Base-by-base conservation (phyloP, 2,888 invertebrate species). In the Atherix ibis region DNA sequence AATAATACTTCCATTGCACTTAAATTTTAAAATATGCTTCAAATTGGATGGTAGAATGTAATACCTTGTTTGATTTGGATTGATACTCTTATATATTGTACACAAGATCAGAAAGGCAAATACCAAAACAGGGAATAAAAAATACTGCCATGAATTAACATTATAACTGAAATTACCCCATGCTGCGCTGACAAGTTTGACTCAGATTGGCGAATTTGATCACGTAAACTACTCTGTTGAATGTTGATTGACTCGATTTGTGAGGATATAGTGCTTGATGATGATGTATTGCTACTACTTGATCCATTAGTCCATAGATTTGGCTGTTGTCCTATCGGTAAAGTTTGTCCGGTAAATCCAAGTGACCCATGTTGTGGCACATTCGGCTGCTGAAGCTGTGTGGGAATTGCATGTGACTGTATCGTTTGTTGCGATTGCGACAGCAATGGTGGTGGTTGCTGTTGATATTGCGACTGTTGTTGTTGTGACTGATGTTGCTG, bases 111-210 rank as follows among this genome's bases (percentile, higher is more conserved):
- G n/a, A n/a, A n/a, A n/a, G n/a, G n/a, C n/a, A n/a, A n/a, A n/a
- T n/a, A n/a, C n/a, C n/a, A n/a, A n/a, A n/a, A n/a, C n/a, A n/a
- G n/a, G n/a, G n/a, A n/a, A n/a, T n/a, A n/a, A n/a, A n/a, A n/a
- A n/a, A n/a, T n/a, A n/a, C n/a, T n/a, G n/a, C n/a, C n/a, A n/a
- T n/a, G n/a, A n/a, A n/a, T n/a, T n/a, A n/a, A n/a, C n/a, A n/a
- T n/a, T n/a, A n/a, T n/a, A n/a, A n/a, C n/a, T n/a, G 29, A 33
- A 39, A 71, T 64, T 50, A 87, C 88, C 54, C 88, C 76, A 60
- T 94, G 89, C 56, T 98, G 97, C 35, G 94, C 95, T 48, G 81
- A 78, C 43, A 98, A 70, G 68, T 98, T 98, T 53, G 78, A 81
- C 61, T 97, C 97, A 51, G 94, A 94, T 60, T 95, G 92, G 47